Base-by-base conservation (phyloP, 2,113 vertebrate genomes). In the Spea bombifrons region DNA sequence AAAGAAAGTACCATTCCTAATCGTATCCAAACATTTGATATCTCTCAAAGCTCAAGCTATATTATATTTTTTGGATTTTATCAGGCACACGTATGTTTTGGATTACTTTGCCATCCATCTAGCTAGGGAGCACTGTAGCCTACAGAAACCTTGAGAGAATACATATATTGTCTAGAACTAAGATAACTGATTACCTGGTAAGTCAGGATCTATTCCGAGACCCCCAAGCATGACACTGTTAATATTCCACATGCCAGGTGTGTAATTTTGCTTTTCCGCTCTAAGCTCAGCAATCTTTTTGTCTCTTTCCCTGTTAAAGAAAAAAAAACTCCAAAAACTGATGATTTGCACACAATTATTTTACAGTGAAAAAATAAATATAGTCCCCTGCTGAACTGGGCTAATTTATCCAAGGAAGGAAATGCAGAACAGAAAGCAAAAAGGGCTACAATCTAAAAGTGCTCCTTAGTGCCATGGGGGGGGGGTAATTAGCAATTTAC, bases 141-240 rank as follows among this genome's bases (percentile, higher is more conserved):
- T 30, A 30, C 30, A 30, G 30, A 30, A 30, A 2, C 30, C 30
- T 30, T 2, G 30, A 30, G 30, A 30, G 30, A 30, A 30, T 30
- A 30, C 1, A 30, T 30, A 30, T 30, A 30, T 30, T 30, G 30
- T 30, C 30, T 30, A 30, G 30, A 30, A 30, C 30, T 30, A 30
- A 30, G 30, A 30, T 30, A 2, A 30, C 55, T 5, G 10, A 44
- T 72, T 80, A 83, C 82, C 78, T 52, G 80, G 15, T 73, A 75
- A 46, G 15, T 6, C 10, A 63, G 82, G 82, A 46, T 81, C 69
- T 55, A 55, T 76, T 61, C 82, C 82, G 3, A 83, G 78, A 52
- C 82, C 82, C 43, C 82, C 82, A n/a, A 83, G 64, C 82, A 83
- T 81, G 44, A 83, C 66, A 49, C 68, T 65, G 50, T 81, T 83